Evolutionary conservation across 2,113 vertebrate species (phyloP), one percentile per base, ranked within the genome.

Genomic region (Cyanoderma ruficeps): DNA sequence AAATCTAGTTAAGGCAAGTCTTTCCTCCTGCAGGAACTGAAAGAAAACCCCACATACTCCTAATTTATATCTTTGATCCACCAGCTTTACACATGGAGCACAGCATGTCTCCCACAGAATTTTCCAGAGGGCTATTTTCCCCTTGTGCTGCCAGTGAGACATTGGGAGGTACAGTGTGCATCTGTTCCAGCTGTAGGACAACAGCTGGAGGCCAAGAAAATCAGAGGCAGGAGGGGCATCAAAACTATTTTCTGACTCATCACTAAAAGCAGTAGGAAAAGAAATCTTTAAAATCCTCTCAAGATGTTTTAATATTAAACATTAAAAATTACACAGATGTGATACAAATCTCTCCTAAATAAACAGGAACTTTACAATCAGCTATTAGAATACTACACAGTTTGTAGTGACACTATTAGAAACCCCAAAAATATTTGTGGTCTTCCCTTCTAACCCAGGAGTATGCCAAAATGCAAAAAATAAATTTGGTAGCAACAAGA

Each of bases 231-330:
- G 91, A 91, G 56, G 63, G 22, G 35, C 71, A 83, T 37, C 52
- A 47, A 46, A 96, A 83, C 71, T 94, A 50, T 86, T 83, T 91
- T 89, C 86, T 92, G 64, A 90, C 35, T 90, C 79, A 88, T 75
- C 71, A 83, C 37, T 93, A 70, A 93, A 63, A 63, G 13, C 17
- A 88, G 56, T 8, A 50, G 21, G 49, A 44, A 42, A 8, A 69
- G 69, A 64, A 9, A 21, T 39, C 21, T 41, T 87, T 37, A 11
- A 70, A 92, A 63, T 75, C 64, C 27, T 90, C 60, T 84, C 39
- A 68, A 84, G 33, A 71, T 83, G 20, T 80, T 76, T 94, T 83
- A 86, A 47, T 52, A 57, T 70, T 88, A 87, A 84, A 63, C 59
- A 65, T 72, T 39, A 42, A 15, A 81, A 87, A 52, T 67, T 80